These are phyloP conservation scores for Siniperca chuatsi DNA, from an alignment of 2,113 vertebrate genomes.

Conservation along the genomic window DNA sequence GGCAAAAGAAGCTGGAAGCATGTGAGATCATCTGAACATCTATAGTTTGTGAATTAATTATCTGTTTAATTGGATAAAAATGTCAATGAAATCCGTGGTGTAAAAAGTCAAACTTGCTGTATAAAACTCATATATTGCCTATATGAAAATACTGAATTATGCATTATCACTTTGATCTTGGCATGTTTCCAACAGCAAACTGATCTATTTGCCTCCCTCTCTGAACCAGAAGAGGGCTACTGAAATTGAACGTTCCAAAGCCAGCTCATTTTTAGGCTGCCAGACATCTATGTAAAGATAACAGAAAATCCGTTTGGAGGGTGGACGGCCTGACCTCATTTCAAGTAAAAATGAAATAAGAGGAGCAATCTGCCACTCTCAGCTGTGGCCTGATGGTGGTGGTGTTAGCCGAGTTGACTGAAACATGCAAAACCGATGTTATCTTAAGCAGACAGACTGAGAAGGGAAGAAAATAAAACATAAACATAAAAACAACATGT, in stretches of 20 bases:
- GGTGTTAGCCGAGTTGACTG: conserved; percentile 30
- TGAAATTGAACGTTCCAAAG: conserved; percentile 47
- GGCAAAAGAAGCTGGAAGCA: conserved; percentile 27
- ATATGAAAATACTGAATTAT: conserved; percentile 10
- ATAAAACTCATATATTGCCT: not conserved
- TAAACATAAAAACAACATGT: not conserved
- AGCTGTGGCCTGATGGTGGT: conserved; percentile 24
- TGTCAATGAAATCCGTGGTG: conserved; percentile 41
- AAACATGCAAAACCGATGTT: conserved; percentile 43
- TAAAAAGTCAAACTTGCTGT: conserved; percentile 29
- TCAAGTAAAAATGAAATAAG: conserved; percentile 55
- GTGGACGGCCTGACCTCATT: conserved; percentile 49
- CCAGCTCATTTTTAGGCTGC: conserved; percentile 32
- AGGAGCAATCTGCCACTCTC: conserved; percentile 50
- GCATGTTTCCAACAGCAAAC: conserved; percentile 21
- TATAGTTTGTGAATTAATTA: conserved; percentile 46
- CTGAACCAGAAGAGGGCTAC: conserved; percentile 23
- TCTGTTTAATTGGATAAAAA: conserved; percentile 47
- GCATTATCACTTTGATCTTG: conserved; percentile 1
- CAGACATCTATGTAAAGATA: conserved; percentile 64
- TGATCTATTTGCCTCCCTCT: conserved; percentile 27
- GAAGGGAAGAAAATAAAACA: conserved; percentile 16
- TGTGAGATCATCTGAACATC: conserved; percentile 18
- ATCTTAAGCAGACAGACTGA: conserved; percentile 32
- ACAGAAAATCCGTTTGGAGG: conserved; percentile 52